A percentile compares a stretch with the other conserved stretches of the same genome.
These are phyloP conservation scores for Dipodomys ordii DNA, from an alignment of 2,113 vertebrate genomes.

Conservation along the genomic window DNA sequence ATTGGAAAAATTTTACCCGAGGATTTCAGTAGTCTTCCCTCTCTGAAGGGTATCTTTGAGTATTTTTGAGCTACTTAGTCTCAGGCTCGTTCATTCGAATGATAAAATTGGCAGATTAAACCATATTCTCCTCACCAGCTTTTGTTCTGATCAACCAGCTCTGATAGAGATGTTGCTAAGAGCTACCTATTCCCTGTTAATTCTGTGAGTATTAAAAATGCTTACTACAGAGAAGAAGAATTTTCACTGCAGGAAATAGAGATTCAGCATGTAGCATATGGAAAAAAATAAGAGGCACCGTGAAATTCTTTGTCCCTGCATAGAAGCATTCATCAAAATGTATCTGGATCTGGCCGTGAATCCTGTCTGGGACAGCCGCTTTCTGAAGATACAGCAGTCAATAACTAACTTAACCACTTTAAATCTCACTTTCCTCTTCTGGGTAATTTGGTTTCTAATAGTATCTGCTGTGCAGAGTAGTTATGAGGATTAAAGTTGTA, in stretches of 20 bases:
- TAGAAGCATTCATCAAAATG: background rate
- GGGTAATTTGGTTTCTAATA: background rate
- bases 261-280: background rate
- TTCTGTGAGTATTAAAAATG: background rate
- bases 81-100: constrained; percentile 9
- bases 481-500: background rate
- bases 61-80: background rate
- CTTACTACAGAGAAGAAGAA: background rate
- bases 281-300: background rate
- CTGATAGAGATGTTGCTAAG: background rate
- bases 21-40: background rate
- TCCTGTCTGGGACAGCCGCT: background rate
- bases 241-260: background rate
- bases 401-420: background rate
- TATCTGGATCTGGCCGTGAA: background rate
- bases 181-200: background rate
- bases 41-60: background rate
- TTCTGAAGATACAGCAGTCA: background rate
- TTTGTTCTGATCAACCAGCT: background rate
- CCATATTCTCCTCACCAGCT: background rate
- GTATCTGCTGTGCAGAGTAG: background rate
- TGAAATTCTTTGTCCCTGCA: background rate
- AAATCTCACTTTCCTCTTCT: background rate
- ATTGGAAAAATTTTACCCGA: background rate
- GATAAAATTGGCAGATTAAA: background rate